Percentiles rank a stretch among this genome's conserved stretches.
Evolutionary conservation across 2,113 vertebrate species (phyloP).

Genomic region (Sprattus sprattus): DNA sequence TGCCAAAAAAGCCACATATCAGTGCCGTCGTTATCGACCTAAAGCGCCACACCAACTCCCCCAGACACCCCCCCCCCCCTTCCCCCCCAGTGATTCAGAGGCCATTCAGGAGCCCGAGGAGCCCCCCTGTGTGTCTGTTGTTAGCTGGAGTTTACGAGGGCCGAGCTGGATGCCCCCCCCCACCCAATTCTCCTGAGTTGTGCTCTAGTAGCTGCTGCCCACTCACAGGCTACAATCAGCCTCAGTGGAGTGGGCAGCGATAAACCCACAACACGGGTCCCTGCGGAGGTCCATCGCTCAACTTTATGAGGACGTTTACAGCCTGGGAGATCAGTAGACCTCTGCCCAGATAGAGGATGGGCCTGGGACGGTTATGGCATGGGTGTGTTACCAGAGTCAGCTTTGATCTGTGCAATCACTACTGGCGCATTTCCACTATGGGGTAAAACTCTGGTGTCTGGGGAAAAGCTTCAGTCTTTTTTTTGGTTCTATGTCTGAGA

Average conservation of each 20-base stretch:
- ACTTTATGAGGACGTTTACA: constrained; percentile 48
- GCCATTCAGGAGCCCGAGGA: neutral
- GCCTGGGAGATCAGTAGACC: constrained; percentile 25
- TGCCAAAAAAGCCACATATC: neutral
- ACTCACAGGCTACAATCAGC: constrained; percentile 31
- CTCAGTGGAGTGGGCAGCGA: constrained; percentile 28
- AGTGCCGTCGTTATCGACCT: neutral
- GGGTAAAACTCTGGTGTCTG: no score
- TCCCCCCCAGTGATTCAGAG: neutral
- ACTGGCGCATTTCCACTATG: no score
- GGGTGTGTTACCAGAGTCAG: neutral
- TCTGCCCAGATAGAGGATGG: constrained; percentile 20
- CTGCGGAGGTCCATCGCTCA: constrained; percentile 40
- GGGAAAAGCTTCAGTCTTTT: no score
- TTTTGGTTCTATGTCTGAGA: no score
- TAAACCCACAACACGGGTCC: constrained; percentile 26
- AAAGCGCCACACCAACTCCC: neutral
- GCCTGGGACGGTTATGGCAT: neutral
- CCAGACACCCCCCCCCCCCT: neutral
- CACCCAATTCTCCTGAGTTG: neutral
- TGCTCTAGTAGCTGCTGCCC: neutral
- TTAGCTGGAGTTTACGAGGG: neutral
- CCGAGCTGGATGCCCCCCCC: neutral
- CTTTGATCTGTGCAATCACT: neutral
- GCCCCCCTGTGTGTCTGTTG: neutral